Evolutionary conservation across 2,797 vertebrate species (phyloP), one percentile per base, ranked within the genome.

Genomic region (Sylvilagus floridanus): DNA sequence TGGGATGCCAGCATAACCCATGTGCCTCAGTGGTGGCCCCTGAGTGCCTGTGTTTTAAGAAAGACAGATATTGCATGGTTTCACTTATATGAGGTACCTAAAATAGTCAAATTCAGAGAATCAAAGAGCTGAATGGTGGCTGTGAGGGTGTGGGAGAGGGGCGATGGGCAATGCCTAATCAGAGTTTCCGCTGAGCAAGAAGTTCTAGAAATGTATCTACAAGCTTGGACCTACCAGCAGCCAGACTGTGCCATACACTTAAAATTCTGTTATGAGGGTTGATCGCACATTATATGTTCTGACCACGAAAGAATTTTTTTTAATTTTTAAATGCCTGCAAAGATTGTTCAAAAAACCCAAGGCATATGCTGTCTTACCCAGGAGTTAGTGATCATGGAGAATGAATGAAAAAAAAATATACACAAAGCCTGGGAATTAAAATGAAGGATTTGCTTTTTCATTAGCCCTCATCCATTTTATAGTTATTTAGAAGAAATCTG

Each of bases 401-500:
- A 73, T 50, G 95, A 97, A 91, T 35, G 93, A 98, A 94, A 92
- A 96, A 42, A 47, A 9, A 9, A 96, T 91, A 92, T 97, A 96
- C 90, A 71, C 77, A 97, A 97, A 96, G 96, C 68, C 89, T 77
- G 88, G 93, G 96, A 93, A 97, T 94, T 83, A 90, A 97, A 97
- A 97, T 96, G 54, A 97, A 96, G 76, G 13, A 16, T 17, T 50
- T 92, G 95, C 81, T 90, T 21, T 57, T 50, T 68, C 35, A 11
- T n/a, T 47, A 71, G 83, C 93, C 79, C 63, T 93, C 95, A 95
- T 91, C 93, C 95, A 96, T 98, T 95, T 95, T 91, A 72, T 91
- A 87, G 96, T 96, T 97, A 97, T 98, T 98, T 97, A 95, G 92
- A 71, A 60, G 97, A 96, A 98, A 98, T 96, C 96, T 84, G 79